Evolutionary conservation across 1,140 invertebrate genomes (phyloP), one percentile per base, ranked within the genome.

Genomic region (Chrysopa pallens): DNA sequence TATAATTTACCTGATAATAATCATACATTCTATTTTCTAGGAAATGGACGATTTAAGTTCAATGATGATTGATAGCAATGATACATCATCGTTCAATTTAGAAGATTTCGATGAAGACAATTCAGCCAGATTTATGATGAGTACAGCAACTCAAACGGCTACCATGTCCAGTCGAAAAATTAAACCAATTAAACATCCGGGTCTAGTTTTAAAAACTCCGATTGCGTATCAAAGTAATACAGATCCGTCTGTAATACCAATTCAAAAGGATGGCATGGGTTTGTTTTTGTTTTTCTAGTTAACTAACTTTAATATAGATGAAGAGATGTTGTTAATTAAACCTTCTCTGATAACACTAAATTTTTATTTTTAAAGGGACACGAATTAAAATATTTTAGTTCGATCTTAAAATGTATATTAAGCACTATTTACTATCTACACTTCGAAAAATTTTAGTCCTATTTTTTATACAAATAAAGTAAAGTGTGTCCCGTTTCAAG

Each of bases 191-290:
- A 78, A 79, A 54, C 75, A 81, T 60, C 80, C 80, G 46, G 77
- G 74, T 35, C 60, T 84, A 37, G 75, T 81, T 48, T 58, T 84
- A 31, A 81, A 84, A 60, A 81, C 80, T 42, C 80, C 80, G 36
- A 83, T 84, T 50, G 80, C 81, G 29, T 84, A 83, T 62, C 78
- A 82, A 51, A 74, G 79, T 46, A 77, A 80, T 55, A 80, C 79
- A 38, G 80, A 84, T 64, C 66, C 76, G 29, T 80, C 76, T 53
- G 77, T 80, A 43, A 82, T 84, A 59, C 80, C 80, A 33, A 84
- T 84, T 55, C 70, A 78, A 50, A 78, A 78, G 61, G 82, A 87
- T 66, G 83, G 83, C 52, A 84, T 85, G 69, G 82, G 81, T 84
- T 38, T 47, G 40, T 48, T 27, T 8, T n/a, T n/a, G n/a, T n/a